A percentile compares a stretch with the other conserved stretches of the same genome.
Evolutionary conservation across 2,797 vertebrate genomes (phyloP).

Genomic region (Macropodus opercularis): DNA sequence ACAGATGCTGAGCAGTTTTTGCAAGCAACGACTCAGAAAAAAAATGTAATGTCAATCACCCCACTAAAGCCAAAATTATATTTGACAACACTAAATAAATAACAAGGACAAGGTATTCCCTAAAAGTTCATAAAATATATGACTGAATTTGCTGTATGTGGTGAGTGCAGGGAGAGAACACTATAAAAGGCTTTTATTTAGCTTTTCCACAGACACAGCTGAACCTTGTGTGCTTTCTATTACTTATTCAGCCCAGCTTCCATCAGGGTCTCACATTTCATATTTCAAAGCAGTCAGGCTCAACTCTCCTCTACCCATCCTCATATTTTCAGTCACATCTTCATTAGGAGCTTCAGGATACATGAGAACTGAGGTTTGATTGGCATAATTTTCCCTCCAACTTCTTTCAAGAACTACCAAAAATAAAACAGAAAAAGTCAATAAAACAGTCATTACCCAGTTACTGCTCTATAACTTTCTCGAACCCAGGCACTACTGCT

Average conservation of each 20-base stretch:
- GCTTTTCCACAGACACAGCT: conserved; percentile 24
- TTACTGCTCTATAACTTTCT: too few relatives aligned
- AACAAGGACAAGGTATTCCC: conserved; percentile 18
- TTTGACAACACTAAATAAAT: conserved; percentile 45
- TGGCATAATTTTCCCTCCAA: neutral
- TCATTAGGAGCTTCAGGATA: conserved; percentile 40
- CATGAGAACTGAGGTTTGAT: conserved; percentile 12
- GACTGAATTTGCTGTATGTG: conserved; percentile 7
- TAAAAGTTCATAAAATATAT: conserved; percentile 32
- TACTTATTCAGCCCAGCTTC: conserved; percentile 53
- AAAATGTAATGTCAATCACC: conserved; percentile 33
- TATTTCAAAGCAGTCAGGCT: conserved; percentile 54
- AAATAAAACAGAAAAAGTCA: too few relatives aligned
- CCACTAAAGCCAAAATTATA: conserved; percentile 23
- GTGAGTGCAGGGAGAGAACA: neutral
- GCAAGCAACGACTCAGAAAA: conserved; percentile 48
- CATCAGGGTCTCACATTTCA: conserved; percentile 53
- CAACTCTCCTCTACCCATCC: conserved; percentile 38
- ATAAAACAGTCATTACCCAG: too few relatives aligned
- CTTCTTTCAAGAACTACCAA: neutral
- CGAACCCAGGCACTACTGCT: too few relatives aligned
- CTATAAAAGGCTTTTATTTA: conserved; percentile 38
- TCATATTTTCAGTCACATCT: conserved; percentile 32
- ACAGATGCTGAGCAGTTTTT: conserved; percentile 51
- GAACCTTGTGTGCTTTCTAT: conserved; percentile 50